Base-by-base conservation (phyloP, 2,113 vertebrate genomes). In the Bostrychus sinensis region DNA sequence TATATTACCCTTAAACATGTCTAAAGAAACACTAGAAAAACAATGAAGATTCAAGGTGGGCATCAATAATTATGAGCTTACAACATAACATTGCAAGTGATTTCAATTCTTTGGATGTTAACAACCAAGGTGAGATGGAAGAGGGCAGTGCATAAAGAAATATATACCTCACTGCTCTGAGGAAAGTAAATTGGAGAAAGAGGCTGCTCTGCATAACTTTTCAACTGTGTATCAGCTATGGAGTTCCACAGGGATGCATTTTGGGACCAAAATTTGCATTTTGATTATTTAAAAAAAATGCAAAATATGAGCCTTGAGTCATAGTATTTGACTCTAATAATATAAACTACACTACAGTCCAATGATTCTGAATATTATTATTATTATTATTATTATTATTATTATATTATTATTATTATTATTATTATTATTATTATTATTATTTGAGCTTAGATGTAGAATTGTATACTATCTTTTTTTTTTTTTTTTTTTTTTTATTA, bases 1-100 rank as follows among this genome's bases (percentile, higher is more conserved):
- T 78, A 73, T 61, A 75, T 73, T 75, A 73, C 66, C 72, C 59
- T 81, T 41, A 79, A 77, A 37, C 63, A 42, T 45, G 62, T 70
- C 72, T 85, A 72, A 66, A 67, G 63, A 37, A 68, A 78, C 55
- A 73, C 57, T 75, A 38, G 38, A 37, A 51, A 56, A 57, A 64
- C 56, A 59, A 70, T 72, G 67, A 70, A 62, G 64, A 72, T 61
- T 66, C 50, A 57, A 77, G 58, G 23, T 70, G 56, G 56, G 22
- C 53, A 70, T 45, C 45, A 56, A 43, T 72, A 67, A 62, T 62
- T 59, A 62, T 17, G 19, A 26, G 20, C 7, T 20, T 59, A 30
- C 19, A 41, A 60, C 32, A 32, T n/a, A 13, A 4, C 10, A 56
- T 7, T 59, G 56, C 19, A 77, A 63, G 70, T 65, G 46, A 58